These are phyloP conservation scores for Drosophila micromelanica DNA, from an alignment of 1,140 invertebrate species.

Conservation along the genomic window DNA sequence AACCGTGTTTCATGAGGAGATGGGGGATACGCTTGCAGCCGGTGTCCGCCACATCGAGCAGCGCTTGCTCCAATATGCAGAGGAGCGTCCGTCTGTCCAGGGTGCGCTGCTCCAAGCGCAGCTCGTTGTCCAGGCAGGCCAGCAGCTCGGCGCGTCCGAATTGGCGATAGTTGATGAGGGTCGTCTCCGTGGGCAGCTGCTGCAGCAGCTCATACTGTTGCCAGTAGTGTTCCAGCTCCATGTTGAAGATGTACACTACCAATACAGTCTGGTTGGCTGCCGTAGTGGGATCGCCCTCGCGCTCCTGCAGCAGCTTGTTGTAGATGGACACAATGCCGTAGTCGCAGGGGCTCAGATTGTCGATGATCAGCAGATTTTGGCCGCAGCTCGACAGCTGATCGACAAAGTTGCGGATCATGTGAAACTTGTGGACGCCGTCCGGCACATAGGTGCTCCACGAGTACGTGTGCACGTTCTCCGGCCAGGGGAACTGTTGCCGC, in stretches of 20 bases:
- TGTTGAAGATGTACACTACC: constrained; percentile 65
- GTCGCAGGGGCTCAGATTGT: constrained; percentile 64
- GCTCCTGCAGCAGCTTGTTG: constrained; percentile 57
- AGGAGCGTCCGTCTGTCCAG: constrained; percentile 27
- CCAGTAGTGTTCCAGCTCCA: constrained; percentile 50
- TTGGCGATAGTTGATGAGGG: constrained; percentile 52
- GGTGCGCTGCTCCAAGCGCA: constrained; percentile 26
- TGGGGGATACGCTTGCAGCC: constrained; percentile 59
- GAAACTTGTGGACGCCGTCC: constrained; percentile 60
- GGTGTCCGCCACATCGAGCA: constrained; percentile 12
- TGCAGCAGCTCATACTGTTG: constrained; percentile 66
- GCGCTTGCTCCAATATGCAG: constrained; percentile 38
- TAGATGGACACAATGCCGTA: constrained; percentile 53
- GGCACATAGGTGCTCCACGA: constrained; percentile 67
- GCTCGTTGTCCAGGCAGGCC: constrained; percentile 62
- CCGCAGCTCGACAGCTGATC: constrained; percentile 67
- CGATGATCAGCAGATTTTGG: constrained; percentile 66
- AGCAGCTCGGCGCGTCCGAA: constrained; percentile 52
- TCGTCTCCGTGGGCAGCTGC: constrained; percentile 58
- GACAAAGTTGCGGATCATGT: constrained; percentile 52
- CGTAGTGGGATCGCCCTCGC: constrained; percentile 23
- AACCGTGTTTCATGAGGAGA: constrained; percentile 38
- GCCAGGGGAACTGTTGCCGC: constrained; percentile 65
- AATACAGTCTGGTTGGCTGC: constrained; percentile 56
- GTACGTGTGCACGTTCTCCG: constrained; percentile 68